Percentiles rank a stretch among this genome's conserved stretches.
Evolutionary conservation across 2,888 invertebrate genomes (phyloP).

Genomic region (Dolichopus griseipennis): DNA sequence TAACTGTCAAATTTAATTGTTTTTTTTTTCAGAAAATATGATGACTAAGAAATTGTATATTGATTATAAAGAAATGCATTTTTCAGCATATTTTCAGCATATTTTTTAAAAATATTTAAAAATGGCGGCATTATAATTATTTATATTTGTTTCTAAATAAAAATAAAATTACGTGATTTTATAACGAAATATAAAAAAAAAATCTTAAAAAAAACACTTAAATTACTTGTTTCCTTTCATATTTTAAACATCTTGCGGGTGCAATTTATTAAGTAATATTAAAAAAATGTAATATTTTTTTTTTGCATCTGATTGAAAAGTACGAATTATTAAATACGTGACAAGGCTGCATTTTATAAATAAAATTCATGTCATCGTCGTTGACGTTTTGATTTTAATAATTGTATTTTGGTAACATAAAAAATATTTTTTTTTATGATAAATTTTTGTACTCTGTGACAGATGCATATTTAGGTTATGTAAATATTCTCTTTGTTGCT

Average conservation of each 20-base stretch:
- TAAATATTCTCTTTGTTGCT: neutral
- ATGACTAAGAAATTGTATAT: too few relatives aligned
- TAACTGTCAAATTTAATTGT: too few relatives aligned
- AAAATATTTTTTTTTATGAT: conserved; percentile 1
- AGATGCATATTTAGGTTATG: neutral
- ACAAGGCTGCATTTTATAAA: neutral
- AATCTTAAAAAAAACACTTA: neutral
- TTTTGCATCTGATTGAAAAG: conserved; percentile 4
- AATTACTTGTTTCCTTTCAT: neutral
- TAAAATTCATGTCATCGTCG: neutral
- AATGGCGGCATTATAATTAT: too few relatives aligned
- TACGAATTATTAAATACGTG: neutral
- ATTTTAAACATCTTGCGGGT: neutral
- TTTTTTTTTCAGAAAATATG: too few relatives aligned
- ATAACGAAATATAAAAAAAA: too few relatives aligned
- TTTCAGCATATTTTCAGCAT: too few relatives aligned
- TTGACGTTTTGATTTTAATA: neutral
- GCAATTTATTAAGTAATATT: neutral
- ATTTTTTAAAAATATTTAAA: too few relatives aligned
- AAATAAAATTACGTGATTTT: too few relatives aligned
- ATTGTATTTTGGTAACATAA: neutral
- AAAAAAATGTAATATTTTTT: neutral
- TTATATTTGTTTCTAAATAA: too few relatives aligned
- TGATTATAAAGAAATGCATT: too few relatives aligned
- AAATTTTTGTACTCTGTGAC: neutral